Conservation (phyloP, 2,888 invertebrate genomes). For the Vesta saturnalis region DNA sequence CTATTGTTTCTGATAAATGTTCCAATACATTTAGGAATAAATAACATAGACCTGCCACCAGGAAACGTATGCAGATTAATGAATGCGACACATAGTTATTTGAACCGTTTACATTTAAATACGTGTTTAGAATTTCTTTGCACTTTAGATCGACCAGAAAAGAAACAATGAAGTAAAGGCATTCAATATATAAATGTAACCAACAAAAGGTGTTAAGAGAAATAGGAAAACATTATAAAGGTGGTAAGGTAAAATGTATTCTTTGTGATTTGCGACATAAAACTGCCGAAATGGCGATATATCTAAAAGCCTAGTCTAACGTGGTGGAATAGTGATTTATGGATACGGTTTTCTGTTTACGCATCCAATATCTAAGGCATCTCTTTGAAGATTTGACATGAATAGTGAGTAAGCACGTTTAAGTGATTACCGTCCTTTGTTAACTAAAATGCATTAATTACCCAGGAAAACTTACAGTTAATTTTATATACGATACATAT, state of each 20-base stretch:
- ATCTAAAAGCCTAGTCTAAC: slow-evolving; percentile 50
- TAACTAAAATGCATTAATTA: slow-evolving; percentile 18
- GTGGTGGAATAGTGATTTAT: slow-evolving; percentile 51
- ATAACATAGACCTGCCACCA: too few relatives aligned
- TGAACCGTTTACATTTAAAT: too few relatives aligned
- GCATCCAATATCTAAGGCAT: slow-evolving; percentile 50
- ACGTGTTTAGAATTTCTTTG: too few relatives aligned
- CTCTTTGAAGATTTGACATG: slow-evolving; percentile 50
- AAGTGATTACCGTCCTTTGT: slow-evolving; percentile 44
- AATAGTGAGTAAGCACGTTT: slow-evolving; percentile 47
- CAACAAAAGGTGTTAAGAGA: not conserved
- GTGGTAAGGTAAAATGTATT: slow-evolving; percentile 28
- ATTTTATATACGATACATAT: too few relatives aligned
- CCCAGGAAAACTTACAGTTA: too few relatives aligned
- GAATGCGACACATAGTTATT: too few relatives aligned
- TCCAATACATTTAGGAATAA: too few relatives aligned
- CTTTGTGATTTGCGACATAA: slow-evolving; percentile 49
- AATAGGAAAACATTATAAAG: slow-evolving; percentile 4
- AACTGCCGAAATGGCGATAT: slow-evolving; percentile 47
- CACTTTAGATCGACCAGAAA: too few relatives aligned
- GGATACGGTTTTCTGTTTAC: slow-evolving; percentile 51
- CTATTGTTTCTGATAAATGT: too few relatives aligned
- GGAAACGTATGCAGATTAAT: too few relatives aligned
- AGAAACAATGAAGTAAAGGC: not conserved
- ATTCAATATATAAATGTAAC: not conserved